A percentile compares a stretch with the other conserved stretches of the same genome.
These are phyloP conservation scores for Propithecus coquereli DNA, from an alignment of 2,113 vertebrate genomes.

Conservation along the genomic window DNA sequence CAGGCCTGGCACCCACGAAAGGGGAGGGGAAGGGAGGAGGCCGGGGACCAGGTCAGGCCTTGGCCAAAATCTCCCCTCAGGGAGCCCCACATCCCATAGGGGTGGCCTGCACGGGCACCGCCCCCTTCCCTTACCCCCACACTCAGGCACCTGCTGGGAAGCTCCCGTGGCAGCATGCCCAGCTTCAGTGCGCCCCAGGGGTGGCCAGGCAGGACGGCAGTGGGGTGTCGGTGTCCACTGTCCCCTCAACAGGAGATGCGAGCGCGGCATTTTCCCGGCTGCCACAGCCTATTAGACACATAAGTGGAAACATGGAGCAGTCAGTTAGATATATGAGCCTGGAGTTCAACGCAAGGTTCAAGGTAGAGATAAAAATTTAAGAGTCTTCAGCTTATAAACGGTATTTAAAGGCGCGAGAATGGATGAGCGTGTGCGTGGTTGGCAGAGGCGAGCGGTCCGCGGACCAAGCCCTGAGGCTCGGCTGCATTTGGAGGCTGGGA, in stretches of 20 bases:
- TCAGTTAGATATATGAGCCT: constrained; percentile 24
- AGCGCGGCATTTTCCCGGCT: accelerated
- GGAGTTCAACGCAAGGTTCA: background rate
- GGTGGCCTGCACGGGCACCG: accelerated
- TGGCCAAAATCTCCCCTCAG: too few species aligned
- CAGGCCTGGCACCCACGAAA: background rate
- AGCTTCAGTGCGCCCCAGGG: accelerated
- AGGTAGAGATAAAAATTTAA: constrained; percentile 54
- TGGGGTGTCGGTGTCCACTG: accelerated
- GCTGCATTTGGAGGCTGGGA: background rate
- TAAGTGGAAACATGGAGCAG: background rate
- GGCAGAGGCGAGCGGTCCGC: accelerated
- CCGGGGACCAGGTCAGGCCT: background rate
- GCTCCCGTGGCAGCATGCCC: accelerated
- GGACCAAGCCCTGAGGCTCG: accelerated
- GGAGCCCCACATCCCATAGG: background rate
- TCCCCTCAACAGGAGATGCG: background rate
- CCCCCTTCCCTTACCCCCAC: background rate
- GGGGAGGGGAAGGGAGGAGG: background rate
- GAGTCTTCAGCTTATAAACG: constrained; percentile 43
- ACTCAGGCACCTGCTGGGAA: background rate
- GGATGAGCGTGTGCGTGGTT: accelerated
- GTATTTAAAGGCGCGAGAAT: constrained; percentile 6
- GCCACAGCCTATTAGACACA: background rate
- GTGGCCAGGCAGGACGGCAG: accelerated